Evolutionary conservation across 2,797 vertebrate genomes (phyloP), one percentile per base, ranked within the genome.

Genomic region (Diplodus sargus): DNA sequence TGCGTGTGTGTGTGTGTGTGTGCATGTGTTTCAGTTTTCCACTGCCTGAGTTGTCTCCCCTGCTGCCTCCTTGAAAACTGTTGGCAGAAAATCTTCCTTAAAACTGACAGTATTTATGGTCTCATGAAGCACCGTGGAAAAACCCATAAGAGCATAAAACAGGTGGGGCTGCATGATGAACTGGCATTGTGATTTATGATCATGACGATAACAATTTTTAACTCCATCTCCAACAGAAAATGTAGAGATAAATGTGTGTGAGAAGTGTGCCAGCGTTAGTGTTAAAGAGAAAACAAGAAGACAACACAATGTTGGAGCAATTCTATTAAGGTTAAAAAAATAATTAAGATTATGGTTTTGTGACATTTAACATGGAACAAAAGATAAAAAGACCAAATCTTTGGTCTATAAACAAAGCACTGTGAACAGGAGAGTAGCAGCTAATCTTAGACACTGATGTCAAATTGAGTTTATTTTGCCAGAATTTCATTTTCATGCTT

Each of bases 401-500:
- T 11, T 25, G 16, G 25, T 72, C 6, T 34, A 15, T 16, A 42
- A 61, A 39, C 13, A 59, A 39, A 58, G 4, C 0, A 5, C 2
- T 5, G 16, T 22, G 16, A 5, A 30, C 9, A 18, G 16, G 56
- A 23, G 60, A 23, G 9, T 9, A 22, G 18, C n/a, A 28, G 49
- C n/a, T 39, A 15, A 62, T 16, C 48, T 54, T 14, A 42, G 5
- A 76, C 23, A 47, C 25, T 59, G 58, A 59, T 54, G 66, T 80
- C 76, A 80, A 30, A 72, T 6, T 56, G 42, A 78, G 39, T 70
- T 76, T 45, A 74, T 66, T 73, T 39, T 62, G 20, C 53, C 17
- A 66, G 58, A 54, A 11, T 62, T 16, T n/a, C 42, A 60, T 70
- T 75, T 69, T 81, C 72, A 79, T 3, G 83, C 85, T 78, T 23